phyloP scores from a whole-genome alignment of 2,888 invertebrate species.

The Corythucha ciliata region DNA sequence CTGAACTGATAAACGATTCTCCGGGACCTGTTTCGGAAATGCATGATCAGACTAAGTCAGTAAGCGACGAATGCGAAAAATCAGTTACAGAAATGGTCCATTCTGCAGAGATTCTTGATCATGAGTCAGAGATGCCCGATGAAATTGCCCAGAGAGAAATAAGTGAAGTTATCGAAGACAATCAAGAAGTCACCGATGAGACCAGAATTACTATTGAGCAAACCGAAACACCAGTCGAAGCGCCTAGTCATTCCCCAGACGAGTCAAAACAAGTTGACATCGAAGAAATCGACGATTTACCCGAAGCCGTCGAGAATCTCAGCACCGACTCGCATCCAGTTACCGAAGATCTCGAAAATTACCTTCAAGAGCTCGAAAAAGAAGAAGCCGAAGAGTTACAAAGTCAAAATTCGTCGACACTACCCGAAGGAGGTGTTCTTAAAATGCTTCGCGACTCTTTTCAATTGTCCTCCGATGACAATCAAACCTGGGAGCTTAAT shows the following conservation, averaged over 20 bases:
- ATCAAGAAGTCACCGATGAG: constrained; percentile 13
- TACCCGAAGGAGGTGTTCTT: too few species aligned
- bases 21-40: background rate
- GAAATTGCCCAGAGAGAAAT: constrained; percentile 12
- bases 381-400: too few species aligned
- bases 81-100: background rate
- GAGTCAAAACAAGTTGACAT: too few species aligned
- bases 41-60: constrained; percentile 1
- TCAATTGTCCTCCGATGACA: background rate
- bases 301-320: too few species aligned
- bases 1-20: constrained; percentile 9
- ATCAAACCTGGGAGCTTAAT: constrained; percentile 23
- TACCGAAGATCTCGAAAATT: too few species aligned
- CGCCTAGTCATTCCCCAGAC: too few species aligned
- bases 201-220: too few species aligned
- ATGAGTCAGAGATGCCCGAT: background rate
- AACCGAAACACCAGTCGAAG: too few species aligned
- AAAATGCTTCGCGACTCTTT: constrained; percentile 18
- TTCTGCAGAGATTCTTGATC: background rate
- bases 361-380: too few species aligned
- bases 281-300: too few species aligned
- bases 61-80: background rate
- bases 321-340: too few species aligned
- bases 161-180: constrained; percentile 4
- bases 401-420: too few species aligned